Percentiles rank a stretch among this genome's conserved stretches.
Evolutionary conservation across 1,140 invertebrate species (phyloP).

Genomic region (Drosophila parabipectinata): DNA sequence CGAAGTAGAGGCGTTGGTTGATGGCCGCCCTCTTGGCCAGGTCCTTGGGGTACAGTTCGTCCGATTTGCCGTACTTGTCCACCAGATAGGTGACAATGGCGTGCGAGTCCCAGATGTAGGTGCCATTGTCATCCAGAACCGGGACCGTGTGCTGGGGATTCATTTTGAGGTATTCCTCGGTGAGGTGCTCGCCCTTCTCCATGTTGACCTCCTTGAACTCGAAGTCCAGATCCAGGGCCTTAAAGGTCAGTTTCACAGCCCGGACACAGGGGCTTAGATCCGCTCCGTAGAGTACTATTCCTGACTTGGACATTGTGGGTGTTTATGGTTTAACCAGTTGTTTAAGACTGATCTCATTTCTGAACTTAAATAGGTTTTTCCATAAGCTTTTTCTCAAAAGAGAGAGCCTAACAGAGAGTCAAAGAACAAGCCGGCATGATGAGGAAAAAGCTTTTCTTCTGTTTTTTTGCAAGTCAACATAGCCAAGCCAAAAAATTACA

Average conservation of each 20-base stretch:
- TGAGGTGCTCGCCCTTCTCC: slow-evolving; percentile 87
- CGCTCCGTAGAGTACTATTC: slow-evolving; percentile 82
- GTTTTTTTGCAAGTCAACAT: no score
- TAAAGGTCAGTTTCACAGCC: slow-evolving; percentile 82
- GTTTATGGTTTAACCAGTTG: background rate
- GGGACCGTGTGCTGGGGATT: slow-evolving; percentile 84
- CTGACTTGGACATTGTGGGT: slow-evolving; percentile 41
- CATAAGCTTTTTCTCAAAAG: background rate
- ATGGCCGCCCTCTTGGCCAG: slow-evolving; percentile 84
- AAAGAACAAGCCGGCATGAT: no score
- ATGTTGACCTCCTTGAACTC: slow-evolving; percentile 85
- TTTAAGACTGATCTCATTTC: slow-evolving; percentile 8
- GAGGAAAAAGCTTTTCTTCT: no score
- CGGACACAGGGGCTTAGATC: slow-evolving; percentile 84
- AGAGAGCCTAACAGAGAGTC: background rate
- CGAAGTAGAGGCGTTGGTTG: slow-evolving; percentile 86
- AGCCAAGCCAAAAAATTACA: background rate
- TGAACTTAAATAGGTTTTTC: background rate
- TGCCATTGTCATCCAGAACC: slow-evolving; percentile 62
- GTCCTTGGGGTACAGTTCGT: slow-evolving; percentile 86
- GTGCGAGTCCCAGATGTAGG: slow-evolving; percentile 66
- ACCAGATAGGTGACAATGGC: slow-evolving; percentile 85
- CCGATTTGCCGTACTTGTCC: slow-evolving; percentile 86
- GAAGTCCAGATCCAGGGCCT: slow-evolving; percentile 84
- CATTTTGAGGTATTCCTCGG: slow-evolving; percentile 84